Evolutionary conservation across 2,888 invertebrate species (phyloP), one percentile per base, ranked within the genome.

Genomic region (Drosophila borborema): DNA sequence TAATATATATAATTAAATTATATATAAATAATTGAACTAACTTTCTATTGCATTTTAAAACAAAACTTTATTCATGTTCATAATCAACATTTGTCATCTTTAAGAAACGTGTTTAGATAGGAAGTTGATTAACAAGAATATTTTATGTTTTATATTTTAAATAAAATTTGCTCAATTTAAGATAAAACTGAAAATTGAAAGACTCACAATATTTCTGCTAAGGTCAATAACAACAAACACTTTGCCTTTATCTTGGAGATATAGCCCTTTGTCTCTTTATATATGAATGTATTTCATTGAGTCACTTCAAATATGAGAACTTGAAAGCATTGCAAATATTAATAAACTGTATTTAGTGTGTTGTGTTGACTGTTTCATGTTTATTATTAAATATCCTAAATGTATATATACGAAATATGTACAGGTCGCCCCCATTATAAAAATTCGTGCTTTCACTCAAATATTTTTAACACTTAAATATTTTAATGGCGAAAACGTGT

Each of bases 21-120:
- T 46, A 23, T 23, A 51, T 34, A 41, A 3, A 48, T 48, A n/a
- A 31, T 31, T 49, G 0, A 16, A 5, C 38, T 7, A 38, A 12
- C 12, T 54, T 54, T 20, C 12, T 1, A 28, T 45, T 45, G 28
- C 23, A n/a, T n/a, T 36, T n/a, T 23, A 12, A n/a, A 38, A 14
- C 20, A 56, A 12, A 36, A 38, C n/a, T 45, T 23, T 28, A 34
- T 16, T 38, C 6, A 34, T 28, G 28, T 49, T 28, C 14, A 58
- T 28, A 36, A 34, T 9, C 18, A 45, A 48, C 18, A 38, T 45
- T 56, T 38, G n/a, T 55, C 45, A 41, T 23, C 20, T 34, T 28
- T 18, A 10, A 5, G 1, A 61, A 77, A 77, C 72, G 5, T 48
- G 72, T 77, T 77, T 64, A 34, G 49, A 41, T 59, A 54, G 54